Conservation (phyloP, 2,113 vertebrate genomes). For the Megalops atlanticus region DNA sequence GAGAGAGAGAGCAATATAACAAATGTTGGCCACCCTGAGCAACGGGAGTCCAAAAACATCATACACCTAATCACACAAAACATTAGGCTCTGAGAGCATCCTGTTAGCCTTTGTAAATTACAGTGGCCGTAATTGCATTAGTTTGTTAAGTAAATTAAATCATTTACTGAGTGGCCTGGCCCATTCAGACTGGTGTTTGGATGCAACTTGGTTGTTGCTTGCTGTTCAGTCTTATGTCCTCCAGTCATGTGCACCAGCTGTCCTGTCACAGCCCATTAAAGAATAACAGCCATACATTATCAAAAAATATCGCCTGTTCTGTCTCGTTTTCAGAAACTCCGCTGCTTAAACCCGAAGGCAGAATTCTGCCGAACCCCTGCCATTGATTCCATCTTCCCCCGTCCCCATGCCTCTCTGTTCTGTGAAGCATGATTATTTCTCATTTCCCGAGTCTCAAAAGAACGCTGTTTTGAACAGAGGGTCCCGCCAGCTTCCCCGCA, state of each 20-base stretch:
- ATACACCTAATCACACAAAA: constrained; percentile 35
- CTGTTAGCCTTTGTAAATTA: constrained; percentile 58
- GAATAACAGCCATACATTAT: constrained; percentile 20
- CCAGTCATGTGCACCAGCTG: constrained; percentile 49
- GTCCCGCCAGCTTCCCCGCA: not conserved
- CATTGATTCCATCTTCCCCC: constrained; percentile 1
- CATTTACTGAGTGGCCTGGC: constrained; percentile 45
- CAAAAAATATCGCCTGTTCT: constrained; percentile 12
- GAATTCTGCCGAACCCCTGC: not conserved
- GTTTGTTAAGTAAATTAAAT: constrained; percentile 64
- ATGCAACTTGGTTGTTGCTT: constrained; percentile 31
- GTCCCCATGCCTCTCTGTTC: not conserved
- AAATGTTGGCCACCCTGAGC: constrained; percentile 35
- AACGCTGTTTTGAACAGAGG: not conserved
- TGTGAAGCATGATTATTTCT: not conserved
- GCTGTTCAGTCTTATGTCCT: constrained; percentile 35
- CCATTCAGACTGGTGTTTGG: constrained; percentile 32
- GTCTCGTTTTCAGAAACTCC: not conserved
- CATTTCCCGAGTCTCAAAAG: not conserved
- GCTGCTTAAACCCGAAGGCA: not conserved
- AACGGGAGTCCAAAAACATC: constrained; percentile 33
- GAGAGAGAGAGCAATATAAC: constrained; percentile 27
- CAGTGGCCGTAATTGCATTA: constrained; percentile 64
- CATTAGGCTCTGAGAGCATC: constrained; percentile 22
- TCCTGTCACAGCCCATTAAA: constrained; percentile 57